Evolutionary conservation across 2,797 vertebrate genomes (phyloP), one percentile per base, ranked within the genome.

Genomic region (Poecilia velifera): DNA sequence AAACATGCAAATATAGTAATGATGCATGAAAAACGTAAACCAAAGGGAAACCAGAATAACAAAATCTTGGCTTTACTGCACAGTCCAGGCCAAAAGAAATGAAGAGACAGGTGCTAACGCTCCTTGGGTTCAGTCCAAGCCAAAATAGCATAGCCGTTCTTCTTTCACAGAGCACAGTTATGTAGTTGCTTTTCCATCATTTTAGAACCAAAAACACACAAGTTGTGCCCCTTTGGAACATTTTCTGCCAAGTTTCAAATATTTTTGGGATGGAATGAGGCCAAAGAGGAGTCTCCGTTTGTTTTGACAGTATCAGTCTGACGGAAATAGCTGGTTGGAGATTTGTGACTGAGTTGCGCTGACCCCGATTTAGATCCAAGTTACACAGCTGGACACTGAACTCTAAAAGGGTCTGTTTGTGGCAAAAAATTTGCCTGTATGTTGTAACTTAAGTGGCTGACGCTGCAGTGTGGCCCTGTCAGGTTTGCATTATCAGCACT

Each of bases 371-470:
- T 78, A 76, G 82, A 84, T 76, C 82, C 41, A 45, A 78, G 74
- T 53, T 68, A 49, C 72, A 82, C 83, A 85, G 87, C 82, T 84
- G 79, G 70, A 87, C 74, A 49, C 74, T 76, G 70, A 81, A 79
- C 59, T 80, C 36, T 73, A 41, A 75, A 85, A 89, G 80, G 28
- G 10, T 74, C 47, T 76, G 41, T 9, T 68, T 79, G 46, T 85
- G 75, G 79, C 64, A 84, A 82, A 85, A 77, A 85, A 75, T 78
- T 14, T 7, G 82, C 76, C 83, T 87, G 76, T 66, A 45, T 3
- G 31, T 66, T 82, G 87, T 83, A 90, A 93, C 72, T 62, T 66
- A 59, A 85, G 80, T 87, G 80, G 75, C 74, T 81, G 51, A 89
- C 73, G 72, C 86, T 72, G 25, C 73, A 84, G 57, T 39, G 45